Base-by-base conservation (phyloP, 2,797 vertebrate genomes). In the Myotis pilosus region DNA sequence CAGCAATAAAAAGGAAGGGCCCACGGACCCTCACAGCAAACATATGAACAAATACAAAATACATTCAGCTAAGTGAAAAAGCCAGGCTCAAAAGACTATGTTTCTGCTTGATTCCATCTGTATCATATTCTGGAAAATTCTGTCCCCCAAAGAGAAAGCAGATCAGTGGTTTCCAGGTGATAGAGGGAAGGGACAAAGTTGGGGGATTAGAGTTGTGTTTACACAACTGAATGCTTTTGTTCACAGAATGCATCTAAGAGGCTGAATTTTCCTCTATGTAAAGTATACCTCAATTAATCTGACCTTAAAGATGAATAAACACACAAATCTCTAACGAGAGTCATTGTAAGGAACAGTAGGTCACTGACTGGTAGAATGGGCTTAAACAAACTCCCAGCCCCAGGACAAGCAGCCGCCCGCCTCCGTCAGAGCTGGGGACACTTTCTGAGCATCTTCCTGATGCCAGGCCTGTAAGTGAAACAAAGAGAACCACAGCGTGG, bases 361-460 rank as follows among this genome's bases (percentile, higher is more conserved):
- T 28, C 25, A 2, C 41, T 44, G 64, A 41, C 47, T 11, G 5
- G 60, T 36, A 47, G 30, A 41, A n/a, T 5, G 36, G 49, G 47
- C n/a, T 22, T 28, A 55, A 62, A 78, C 47, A 28, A 33, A 30
- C 17, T 20, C 47, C 30, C 6, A 9, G 49, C 8, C 49, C 25
- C 33, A 0, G 49, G 44, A 30, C 2, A 22, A 17, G 30, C 0
- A 1, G 30, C 28, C 30, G 2, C 20, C 23, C 0, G 16, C 25
- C 57, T 10, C 68, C 36, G 20, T 5, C 1, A 5, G 19, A 5
- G 25, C 1, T 1, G 28, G 16, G 82, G 23, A 44, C 79, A 25
- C 10, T 20, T 3, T 3, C 44, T 10, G 74, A 47, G 57, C 25
- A 8, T 17, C 60, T 28, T 86, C 38, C 19, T 17, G 87, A 55